Percentiles rank a stretch among this genome's conserved stretches.
phyloP scores from a whole-genome alignment of 2,888 invertebrate species.

The Pollenia labialis region DNA sequence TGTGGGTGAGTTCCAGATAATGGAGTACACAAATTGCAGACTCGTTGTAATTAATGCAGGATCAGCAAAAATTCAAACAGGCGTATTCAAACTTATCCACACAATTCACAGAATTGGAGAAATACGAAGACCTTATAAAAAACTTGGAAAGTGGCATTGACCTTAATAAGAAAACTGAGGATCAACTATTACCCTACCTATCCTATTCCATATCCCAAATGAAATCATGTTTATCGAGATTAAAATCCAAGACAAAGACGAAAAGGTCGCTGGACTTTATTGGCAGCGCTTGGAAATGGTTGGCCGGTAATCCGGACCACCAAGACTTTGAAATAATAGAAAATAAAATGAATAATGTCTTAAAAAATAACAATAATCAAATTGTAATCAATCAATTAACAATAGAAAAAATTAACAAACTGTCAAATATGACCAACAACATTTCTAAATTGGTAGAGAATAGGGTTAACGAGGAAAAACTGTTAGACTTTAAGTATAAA shows the following conservation, averaged over 20 bases:
- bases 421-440: constrained; percentile 7
- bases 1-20: constrained; percentile 4
- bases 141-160: neutral
- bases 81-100: constrained; percentile 28
- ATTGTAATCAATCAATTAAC: neutral
- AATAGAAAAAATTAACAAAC: constrained; percentile 30
- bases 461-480: neutral
- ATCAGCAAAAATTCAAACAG: constrained; percentile 1
- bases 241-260: neutral
- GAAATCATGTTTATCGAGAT: constrained; percentile 30
- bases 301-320: too few relatives aligned
- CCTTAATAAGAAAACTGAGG: neutral
- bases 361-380: too few relatives aligned
- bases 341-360: constrained; percentile 15
- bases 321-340: too few relatives aligned
- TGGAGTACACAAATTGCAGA: neutral
- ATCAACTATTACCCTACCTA: neutral
- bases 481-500: constrained; percentile 6
- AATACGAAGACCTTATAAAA: constrained; percentile 1
- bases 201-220: constrained; percentile 5
- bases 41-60: neutral
- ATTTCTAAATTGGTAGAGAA: constrained; percentile 3
- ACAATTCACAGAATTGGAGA: constrained; percentile 7
- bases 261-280: constrained; percentile 18
- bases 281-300: constrained; percentile 65